Base-by-base conservation (phyloP, 2,113 vertebrate species). In the Cercocebus atys region DNA sequence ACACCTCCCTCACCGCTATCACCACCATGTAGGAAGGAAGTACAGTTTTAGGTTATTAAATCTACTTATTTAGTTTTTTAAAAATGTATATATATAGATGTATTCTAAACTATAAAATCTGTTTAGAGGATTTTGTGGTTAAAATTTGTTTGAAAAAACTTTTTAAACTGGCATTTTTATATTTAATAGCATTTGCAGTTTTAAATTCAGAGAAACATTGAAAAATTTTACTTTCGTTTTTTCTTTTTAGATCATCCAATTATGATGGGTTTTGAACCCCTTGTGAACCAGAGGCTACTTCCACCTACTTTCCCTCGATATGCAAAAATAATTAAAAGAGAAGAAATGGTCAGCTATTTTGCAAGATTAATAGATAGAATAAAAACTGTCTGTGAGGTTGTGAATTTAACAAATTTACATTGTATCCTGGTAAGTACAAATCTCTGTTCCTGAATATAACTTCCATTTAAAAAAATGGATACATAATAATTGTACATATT, bases 231-330 rank as follows among this genome's bases (percentile, higher is more conserved):
- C 8, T 80, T 76, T 55, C 79, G 75, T 59, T 88, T 93, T 85
- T n/a, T 43, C 87, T 95, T 94, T 94, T 89, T 98, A 99, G 99
- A 99, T 99, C 99, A 99, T 96, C 99, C 99, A 47, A 99, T 99
- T 98, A 99, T 99, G 99, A 99, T 99, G 99, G 99, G 99, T 25
- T 99, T 99, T 98, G 99, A 99, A 95, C 99, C 99, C 0, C 99
- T 99, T 85, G 99, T 99, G 96, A 99, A 99, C 98, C 99, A 99
- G 98, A 99, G 99, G 81, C 98, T 99, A 92, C 99, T 99, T 94
- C 99, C 99, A 6, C 99, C 99, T 12, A 99, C 99, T 40, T 99
- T 99, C 95, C 99, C 99, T 91, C 99, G 99, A 97, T 99, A 99
- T 27, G 99, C 99, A 98, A 99, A 99, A 99, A 99, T 99, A 98